Evolutionary conservation across 2,888 invertebrate species (phyloP).

Genomic region (Papilio protenor): DNA sequence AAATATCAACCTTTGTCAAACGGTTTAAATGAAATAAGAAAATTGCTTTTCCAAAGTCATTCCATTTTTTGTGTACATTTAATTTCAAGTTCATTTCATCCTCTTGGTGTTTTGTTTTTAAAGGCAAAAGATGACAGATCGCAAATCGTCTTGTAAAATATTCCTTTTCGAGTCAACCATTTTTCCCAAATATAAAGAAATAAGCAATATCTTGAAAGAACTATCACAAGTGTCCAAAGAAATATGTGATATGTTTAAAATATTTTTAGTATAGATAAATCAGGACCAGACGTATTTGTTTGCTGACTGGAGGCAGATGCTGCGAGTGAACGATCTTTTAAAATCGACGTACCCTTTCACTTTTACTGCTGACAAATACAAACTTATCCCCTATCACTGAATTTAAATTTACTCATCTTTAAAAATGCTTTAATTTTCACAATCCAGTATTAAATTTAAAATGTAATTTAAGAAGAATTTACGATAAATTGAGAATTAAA

Average conservation of each 20-base stretch:
- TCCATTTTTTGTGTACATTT: neutral
- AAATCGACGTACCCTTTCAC: neutral
- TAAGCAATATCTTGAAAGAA: neutral
- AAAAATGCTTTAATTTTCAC: conserved; percentile 1
- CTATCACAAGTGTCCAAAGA: neutral
- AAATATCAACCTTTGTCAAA: too few relatives aligned
- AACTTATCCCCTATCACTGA: neutral
- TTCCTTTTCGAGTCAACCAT: neutral
- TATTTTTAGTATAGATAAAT: neutral
- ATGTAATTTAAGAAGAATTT: neutral
- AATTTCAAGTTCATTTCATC: neutral
- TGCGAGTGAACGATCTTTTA: conserved; percentile 8
- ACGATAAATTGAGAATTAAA: neutral
- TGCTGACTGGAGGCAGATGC: neutral
- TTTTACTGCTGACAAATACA: conserved; percentile 19
- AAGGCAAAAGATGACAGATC: neutral
- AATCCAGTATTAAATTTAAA: neutral
- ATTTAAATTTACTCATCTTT: neutral
- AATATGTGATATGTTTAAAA: neutral
- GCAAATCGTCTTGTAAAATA: neutral
- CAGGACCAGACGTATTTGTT: neutral
- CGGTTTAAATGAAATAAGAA: too few relatives aligned
- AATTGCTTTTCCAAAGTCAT: neutral
- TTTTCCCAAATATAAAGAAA: neutral
- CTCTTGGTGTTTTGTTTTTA: neutral